Conservation (phyloP, 2,797 vertebrate species). For the Ctenosaura bakeri region DNA sequence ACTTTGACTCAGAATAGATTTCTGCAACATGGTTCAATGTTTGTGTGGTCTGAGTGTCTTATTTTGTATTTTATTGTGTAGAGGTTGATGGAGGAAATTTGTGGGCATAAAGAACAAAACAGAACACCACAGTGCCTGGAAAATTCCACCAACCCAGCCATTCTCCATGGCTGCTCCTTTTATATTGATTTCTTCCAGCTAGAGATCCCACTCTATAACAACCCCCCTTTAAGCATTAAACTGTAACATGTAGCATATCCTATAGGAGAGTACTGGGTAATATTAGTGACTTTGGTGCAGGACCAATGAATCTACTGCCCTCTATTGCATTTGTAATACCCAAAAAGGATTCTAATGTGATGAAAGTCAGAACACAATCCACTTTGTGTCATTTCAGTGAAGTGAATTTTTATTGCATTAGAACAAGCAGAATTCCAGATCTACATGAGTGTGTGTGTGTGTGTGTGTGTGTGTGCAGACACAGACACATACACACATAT, state of each 20-base stretch:
- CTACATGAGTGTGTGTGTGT: constrained; percentile 22
- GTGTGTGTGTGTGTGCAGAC: too few species aligned
- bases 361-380: constrained; percentile 75
- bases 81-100: background rate
- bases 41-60: background rate
- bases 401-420: constrained; percentile 78
- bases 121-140: background rate
- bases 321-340: constrained; percentile 71
- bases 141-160: fast-evolving
- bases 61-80: constrained; percentile 3
- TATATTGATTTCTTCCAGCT: background rate
- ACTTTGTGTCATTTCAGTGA: constrained; percentile 74
- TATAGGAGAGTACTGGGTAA: constrained; percentile 62
- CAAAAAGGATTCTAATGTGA: constrained; percentile 74
- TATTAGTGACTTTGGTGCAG: constrained; percentile 66
- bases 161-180: background rate
- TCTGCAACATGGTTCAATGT: background rate
- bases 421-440: constrained; percentile 68
- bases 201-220: background rate
- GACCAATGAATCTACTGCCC: constrained; percentile 71
- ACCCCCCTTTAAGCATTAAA: constrained; percentile 35
- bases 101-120: background rate
- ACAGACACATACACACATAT: too few species aligned
- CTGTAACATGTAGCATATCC: constrained; percentile 67
- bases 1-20: background rate